Evolutionary conservation across 2,888 invertebrate species (phyloP), one percentile per base, ranked within the genome.

Genomic region (Tetramorium bicarinatum): DNA sequence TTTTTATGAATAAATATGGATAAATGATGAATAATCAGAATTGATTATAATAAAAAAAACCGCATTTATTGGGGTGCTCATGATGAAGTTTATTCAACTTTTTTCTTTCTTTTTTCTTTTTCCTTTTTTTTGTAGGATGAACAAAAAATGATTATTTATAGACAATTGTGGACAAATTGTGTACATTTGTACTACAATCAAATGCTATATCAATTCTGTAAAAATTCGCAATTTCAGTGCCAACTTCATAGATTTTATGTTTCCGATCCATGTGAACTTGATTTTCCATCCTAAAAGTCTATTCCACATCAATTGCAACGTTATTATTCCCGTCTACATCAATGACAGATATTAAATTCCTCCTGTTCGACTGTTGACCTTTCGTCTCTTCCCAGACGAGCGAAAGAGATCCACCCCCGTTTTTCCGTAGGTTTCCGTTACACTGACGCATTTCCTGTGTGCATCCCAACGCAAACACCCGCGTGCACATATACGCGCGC

Each of bases 371-470:
- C 18, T 25, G 34, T 8, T 21, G 41, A 15, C 34, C 18, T 79
- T 69, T 59, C 34, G 34, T 59, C 59, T 44, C 29, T 21, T 69
- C 25, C 18, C 29, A 66, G 38, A 62, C 44, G 49, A 66, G 41
- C n/a, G 38, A 44, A 34, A 34, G 47, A 18, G 47, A 44, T 47
- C 59, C 59, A 47, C 34, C 79, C 52, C 21, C 38, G 15, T 44
- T 54, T 54, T 38, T 44, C 29, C 67, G 15, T 21, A 47, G 25
- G 18, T 69, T 67, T 77, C 69, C 44, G 44, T 44, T 34, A 69
- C 59, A 47, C 34, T 18, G 69, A 59, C 47, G 69, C 59, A 13
- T 79, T 72, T 61, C 59, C 38, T 61, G 59, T 47, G 56, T 34
- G 47, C 34, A 29, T n/a, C 66, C 25, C 52, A 66, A 62, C 4